These are phyloP conservation scores for Dione juno DNA, from an alignment of 2,888 invertebrate genomes.

Conservation along the genomic window DNA sequence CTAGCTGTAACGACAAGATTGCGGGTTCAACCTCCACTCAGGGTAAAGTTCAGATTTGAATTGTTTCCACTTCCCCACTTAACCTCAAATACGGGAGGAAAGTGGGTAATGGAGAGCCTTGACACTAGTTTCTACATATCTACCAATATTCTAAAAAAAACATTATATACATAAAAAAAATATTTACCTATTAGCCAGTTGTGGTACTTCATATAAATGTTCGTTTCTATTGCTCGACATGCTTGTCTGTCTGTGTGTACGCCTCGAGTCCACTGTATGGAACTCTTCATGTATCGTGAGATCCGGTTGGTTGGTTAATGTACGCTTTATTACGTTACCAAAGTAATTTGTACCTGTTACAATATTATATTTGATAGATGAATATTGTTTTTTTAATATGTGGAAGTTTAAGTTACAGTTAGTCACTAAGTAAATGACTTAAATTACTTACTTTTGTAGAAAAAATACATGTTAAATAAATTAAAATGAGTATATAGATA, in stretches of 20 bases:
- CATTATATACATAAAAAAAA: not conserved
- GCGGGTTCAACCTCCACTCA: too few species aligned
- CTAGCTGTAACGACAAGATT: too few species aligned
- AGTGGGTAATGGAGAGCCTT: not conserved
- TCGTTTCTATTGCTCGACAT: slow-evolving; percentile 89
- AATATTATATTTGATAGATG: not conserved
- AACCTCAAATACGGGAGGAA: too few species aligned
- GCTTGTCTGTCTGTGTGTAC: slow-evolving; percentile 65
- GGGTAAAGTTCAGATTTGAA: not conserved
- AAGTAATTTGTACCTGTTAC: slow-evolving; percentile 86
- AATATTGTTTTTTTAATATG: too few species aligned
- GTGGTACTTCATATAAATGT: slow-evolving; percentile 94
- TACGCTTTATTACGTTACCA: slow-evolving; percentile 92
- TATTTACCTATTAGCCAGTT: slow-evolving; percentile 77
- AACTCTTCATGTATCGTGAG: slow-evolving; percentile 88
- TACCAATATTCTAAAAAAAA: too few species aligned
- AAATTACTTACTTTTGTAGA: too few species aligned
- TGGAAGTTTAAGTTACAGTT: too few species aligned
- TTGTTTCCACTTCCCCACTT: not conserved
- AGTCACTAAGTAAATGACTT: too few species aligned
- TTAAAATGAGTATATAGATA: too few species aligned
- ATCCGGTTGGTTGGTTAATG: slow-evolving; percentile 91
- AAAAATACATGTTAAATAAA: too few species aligned
- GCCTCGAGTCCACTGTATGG: slow-evolving; percentile 89
- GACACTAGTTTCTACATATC: not conserved